Evolutionary conservation across 2,888 invertebrate genomes (phyloP), one percentile per base, ranked within the genome.

Genomic region (Hypsopygia costalis): DNA sequence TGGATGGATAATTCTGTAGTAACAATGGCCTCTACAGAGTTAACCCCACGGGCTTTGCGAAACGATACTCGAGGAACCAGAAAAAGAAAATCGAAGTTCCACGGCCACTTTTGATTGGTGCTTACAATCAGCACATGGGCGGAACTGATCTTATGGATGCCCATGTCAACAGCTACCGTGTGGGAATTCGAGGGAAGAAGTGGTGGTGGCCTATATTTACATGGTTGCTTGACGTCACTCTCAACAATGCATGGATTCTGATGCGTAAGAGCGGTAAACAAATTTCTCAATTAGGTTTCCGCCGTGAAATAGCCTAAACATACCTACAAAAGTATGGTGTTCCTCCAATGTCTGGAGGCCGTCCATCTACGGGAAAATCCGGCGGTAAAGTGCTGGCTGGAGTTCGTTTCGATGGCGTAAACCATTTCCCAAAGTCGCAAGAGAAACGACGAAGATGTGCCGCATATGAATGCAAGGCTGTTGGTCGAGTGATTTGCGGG

Each of bases 141-240:
- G 44, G 40, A 1, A 37, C 37, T 3, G 44, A 44, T 30, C 31
- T 40, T 1, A 44, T 40, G 40, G 44, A 40, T 36, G 36, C 36
- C n/a, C 33, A 36, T 11, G 33, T 44, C 1, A 40, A 30, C 12
- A 40, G 9, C 6, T 44, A 40, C 9, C 11, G 44, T 1, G 37
- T 44, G 16, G 36, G 40, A 1, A 31, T 44, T 11, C 32, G 44
- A 27, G 34, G 30, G 6, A 44, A 44, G 10, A 40, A 40, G n/a
- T 44, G 40, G 44, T 40, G 34, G 40, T 44, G 43, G 43, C 12
- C 36, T 1, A 44, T 40, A 21, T 40, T 36, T 16, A 36, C 36
- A 4, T 44, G 39, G 33, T 21, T 43, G 21, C 12, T 43, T 22
- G 43, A 43, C 32, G 36, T 40, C 1, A 9, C 40, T 7, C 16